Evolutionary conservation across 2,888 invertebrate genomes (phyloP).

Genomic region (Pseudeuparius sepicola): DNA sequence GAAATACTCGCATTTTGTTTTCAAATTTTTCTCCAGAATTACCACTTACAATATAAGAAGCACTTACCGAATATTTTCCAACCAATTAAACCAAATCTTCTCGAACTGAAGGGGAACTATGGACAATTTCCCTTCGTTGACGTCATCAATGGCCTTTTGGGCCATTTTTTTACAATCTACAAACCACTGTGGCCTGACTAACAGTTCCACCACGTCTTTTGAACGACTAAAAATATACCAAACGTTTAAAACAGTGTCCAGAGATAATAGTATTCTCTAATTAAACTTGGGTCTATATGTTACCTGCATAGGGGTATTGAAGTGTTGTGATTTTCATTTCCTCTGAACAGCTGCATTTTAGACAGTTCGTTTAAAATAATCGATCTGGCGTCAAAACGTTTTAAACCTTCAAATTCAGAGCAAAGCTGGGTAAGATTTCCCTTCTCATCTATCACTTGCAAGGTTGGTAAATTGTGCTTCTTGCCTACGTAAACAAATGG

Average conservation of each 20-base stretch:
- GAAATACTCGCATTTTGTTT: no score
- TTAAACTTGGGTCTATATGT: not conserved
- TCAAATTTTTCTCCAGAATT: no score
- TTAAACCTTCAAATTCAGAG: slow-evolving; percentile 69
- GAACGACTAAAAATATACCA: slow-evolving; percentile 58
- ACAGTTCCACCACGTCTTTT: slow-evolving; percentile 94
- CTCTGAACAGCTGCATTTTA: slow-evolving; percentile 47
- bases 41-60: no score
- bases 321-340: slow-evolving; percentile 79
- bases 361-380: slow-evolving; percentile 69
- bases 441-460: slow-evolving; percentile 84
- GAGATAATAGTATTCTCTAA: no score
- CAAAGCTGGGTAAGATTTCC: slow-evolving; percentile 77
- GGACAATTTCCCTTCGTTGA: slow-evolving; percentile 68
- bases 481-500: no score
- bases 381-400: slow-evolving; percentile 82
- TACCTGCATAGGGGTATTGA: slow-evolving; percentile 76
- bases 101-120: slow-evolving; percentile 78
- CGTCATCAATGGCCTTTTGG: slow-evolving; percentile 67
- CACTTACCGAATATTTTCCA: slow-evolving; percentile 71
- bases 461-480: slow-evolving; percentile 73
- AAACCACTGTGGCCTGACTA: slow-evolving; percentile 97
- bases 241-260: no score
- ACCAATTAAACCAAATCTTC: slow-evolving; percentile 93
- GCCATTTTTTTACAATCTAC: slow-evolving; percentile 89